A percentile compares a stretch with the other conserved stretches of the same genome.
Evolutionary conservation across 2,888 invertebrate species (phyloP).

Genomic region (Protodeltote pygarga): DNA sequence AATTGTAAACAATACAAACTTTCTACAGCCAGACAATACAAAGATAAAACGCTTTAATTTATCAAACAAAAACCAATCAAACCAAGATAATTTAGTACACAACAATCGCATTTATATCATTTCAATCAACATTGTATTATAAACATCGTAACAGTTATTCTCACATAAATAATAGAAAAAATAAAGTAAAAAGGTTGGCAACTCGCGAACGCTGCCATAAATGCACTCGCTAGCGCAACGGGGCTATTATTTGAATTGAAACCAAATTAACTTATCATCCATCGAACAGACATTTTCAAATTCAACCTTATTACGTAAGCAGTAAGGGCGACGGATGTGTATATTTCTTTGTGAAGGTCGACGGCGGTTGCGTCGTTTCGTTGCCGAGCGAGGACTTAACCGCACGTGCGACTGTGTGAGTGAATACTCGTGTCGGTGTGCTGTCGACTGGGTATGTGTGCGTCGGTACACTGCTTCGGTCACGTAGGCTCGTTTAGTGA

Average conservation of each 20-base stretch:
- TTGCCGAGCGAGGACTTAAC: conserved; percentile 62
- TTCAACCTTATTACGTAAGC: conserved; percentile 34
- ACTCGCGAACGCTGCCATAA: conserved; percentile 78
- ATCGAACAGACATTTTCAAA: conserved; percentile 45
- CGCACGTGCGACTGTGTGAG: conserved; percentile 68
- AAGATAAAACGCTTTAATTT: conserved; percentile 15
- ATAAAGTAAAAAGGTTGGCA: conserved; percentile 77
- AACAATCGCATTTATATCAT: conserved; percentile 30
- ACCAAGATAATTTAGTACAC: conserved; percentile 27
- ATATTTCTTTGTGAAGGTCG: conserved; percentile 84
- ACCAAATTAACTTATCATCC: conserved; percentile 51
- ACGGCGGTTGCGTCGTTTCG: conserved; percentile 63
- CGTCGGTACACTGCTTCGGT: conserved; percentile 76
- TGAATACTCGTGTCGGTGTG: conserved; percentile 58
- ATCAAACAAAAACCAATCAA: conserved; percentile 16
- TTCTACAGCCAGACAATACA: background rate
- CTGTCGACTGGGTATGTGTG: conserved; percentile 61
- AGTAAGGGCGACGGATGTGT: conserved; percentile 69
- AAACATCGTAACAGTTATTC: conserved; percentile 62
- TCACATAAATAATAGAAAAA: conserved; percentile 66
- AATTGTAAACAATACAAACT: background rate
- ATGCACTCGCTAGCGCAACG: conserved; percentile 85
- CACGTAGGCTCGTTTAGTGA: conserved; percentile 81
- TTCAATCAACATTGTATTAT: conserved; percentile 54
- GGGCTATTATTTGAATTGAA: conserved; percentile 66